Conservation (phyloP, 2,113 vertebrate genomes). For the Varanus salvator region DNA sequence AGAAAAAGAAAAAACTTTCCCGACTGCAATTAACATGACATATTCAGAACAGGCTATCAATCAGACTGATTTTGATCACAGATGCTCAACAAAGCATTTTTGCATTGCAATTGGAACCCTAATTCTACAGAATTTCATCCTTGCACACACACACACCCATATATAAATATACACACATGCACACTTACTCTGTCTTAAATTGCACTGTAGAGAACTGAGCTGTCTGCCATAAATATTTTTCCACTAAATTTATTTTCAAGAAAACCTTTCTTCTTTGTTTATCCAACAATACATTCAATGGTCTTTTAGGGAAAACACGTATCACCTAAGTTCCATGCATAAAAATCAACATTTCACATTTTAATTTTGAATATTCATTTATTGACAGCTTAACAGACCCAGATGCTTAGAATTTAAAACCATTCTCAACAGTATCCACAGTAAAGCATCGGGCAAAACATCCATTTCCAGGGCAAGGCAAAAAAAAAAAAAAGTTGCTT, state of each 20-base stretch:
- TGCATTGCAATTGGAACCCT: background rate
- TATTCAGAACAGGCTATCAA: background rate
- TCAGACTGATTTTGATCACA: accelerated
- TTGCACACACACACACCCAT: background rate
- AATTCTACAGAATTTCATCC: background rate
- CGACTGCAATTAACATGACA: background rate
- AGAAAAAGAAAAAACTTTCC: constrained; percentile 22
- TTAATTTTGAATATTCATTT: background rate
- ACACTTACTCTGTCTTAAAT: background rate
- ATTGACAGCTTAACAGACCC: background rate
- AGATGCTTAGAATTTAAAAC: background rate
- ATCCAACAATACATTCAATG: background rate
- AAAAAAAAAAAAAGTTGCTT: no score
- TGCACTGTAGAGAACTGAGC: background rate
- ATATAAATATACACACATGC: no score
- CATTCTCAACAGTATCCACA: background rate
- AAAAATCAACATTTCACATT: background rate
- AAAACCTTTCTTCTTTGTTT: background rate
- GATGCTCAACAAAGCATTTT: constrained; percentile 13
- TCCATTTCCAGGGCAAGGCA: no score
- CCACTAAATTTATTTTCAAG: background rate
- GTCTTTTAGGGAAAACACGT: background rate
- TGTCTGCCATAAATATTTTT: background rate
- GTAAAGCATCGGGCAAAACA: no score
- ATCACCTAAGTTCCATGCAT: background rate